Evolutionary conservation across 2,113 vertebrate species (phyloP).

Genomic region (Erythrolamprus reginae): DNA sequence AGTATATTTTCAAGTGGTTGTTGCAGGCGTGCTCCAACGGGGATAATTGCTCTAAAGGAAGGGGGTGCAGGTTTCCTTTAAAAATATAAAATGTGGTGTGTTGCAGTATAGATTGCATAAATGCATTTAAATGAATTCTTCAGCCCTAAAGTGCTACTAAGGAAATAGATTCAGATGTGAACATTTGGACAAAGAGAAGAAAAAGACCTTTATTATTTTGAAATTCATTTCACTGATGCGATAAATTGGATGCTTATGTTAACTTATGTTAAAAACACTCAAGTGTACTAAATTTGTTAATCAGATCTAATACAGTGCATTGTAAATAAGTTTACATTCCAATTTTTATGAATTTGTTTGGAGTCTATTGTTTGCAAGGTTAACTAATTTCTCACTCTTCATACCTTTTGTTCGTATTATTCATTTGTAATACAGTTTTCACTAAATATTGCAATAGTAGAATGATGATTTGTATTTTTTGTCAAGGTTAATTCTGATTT

Average conservation of each 20-base stretch:
- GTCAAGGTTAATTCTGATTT: background rate
- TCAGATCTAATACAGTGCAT: constrained; percentile 14
- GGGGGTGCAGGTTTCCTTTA: constrained; percentile 4
- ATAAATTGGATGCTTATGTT: background rate
- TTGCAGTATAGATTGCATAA: background rate
- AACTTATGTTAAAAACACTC: fast-evolving
- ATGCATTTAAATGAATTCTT: background rate
- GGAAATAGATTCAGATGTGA: background rate
- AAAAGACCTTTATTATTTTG: background rate
- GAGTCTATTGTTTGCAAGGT: background rate
- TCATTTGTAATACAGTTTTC: background rate
- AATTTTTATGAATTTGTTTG: background rate
- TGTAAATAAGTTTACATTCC: constrained; percentile 41
- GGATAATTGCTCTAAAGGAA: background rate
- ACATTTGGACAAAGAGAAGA: background rate
- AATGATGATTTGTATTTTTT: background rate
- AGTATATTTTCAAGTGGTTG: constrained; percentile 20
- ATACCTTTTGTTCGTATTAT: background rate
- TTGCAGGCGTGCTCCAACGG: constrained; percentile 34
- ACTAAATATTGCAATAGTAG: background rate
- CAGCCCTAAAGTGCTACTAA: background rate
- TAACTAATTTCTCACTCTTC: background rate
- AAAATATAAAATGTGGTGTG: background rate
- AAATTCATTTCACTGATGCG: background rate
- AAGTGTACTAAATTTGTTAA: background rate